A percentile compares a stretch with the other conserved stretches of the same genome.
Evolutionary conservation across 2,888 invertebrate genomes (phyloP).

Genomic region (Candidula unifasciata): DNA sequence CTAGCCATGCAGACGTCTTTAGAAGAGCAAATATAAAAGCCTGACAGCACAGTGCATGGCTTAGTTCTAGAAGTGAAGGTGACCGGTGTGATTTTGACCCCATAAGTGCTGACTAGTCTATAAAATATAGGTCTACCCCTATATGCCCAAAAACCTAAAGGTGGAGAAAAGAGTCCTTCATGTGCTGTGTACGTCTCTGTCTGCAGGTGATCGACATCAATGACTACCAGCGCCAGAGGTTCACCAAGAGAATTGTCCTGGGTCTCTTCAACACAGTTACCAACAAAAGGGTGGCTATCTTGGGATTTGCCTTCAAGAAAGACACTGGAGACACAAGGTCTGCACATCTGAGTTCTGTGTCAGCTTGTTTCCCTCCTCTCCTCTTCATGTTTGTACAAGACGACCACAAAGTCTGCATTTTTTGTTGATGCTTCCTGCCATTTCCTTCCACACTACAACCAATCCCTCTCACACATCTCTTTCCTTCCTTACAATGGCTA

Average conservation of each 20-base stretch:
- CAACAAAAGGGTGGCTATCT: slow-evolving; percentile 94
- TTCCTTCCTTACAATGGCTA: not conserved
- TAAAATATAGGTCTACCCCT: too few species aligned
- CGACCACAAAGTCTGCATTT: too few species aligned
- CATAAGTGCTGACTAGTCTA: too few species aligned
- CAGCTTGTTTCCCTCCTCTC: not conserved
- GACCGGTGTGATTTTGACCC: too few species aligned
- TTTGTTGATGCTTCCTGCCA: not conserved
- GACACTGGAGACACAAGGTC: slow-evolving; percentile 95
- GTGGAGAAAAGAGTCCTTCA: not conserved
- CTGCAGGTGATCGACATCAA: slow-evolving; percentile 95
- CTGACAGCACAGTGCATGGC: too few species aligned
- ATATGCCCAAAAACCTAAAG: too few species aligned
- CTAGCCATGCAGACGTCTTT: too few species aligned
- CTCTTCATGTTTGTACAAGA: too few species aligned
- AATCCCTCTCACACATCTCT: not conserved
- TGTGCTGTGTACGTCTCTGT: not conserved
- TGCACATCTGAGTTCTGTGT: not conserved
- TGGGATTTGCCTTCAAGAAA: slow-evolving; percentile 99
- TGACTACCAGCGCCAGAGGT: slow-evolving; percentile 95
- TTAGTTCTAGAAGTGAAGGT: not conserved
- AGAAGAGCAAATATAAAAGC: too few species aligned
- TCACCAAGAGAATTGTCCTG: slow-evolving; percentile 92
- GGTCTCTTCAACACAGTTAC: slow-evolving; percentile 97
- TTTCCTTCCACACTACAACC: not conserved